A percentile compares a stretch with the other conserved stretches of the same genome.
phyloP scores from a whole-genome alignment of 2,888 invertebrate genomes.

The Pasiphila rectangulata region DNA sequence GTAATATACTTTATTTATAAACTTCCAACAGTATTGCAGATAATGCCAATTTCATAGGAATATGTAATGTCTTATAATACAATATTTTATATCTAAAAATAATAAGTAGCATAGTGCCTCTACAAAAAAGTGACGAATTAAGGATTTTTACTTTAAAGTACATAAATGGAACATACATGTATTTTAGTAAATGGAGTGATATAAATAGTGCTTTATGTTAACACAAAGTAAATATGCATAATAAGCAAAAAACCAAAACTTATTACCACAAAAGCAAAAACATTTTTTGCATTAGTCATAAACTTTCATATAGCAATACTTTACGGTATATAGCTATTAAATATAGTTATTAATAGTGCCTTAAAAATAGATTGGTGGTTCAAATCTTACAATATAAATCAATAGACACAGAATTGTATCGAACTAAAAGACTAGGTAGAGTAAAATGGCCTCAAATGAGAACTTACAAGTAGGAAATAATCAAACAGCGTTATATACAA shows the following conservation, averaged over 20 bases:
- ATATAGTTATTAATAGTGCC: constrained; percentile 8
- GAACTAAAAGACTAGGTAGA: constrained; percentile 49
- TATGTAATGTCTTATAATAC: constrained; percentile 38
- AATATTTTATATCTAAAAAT: constrained; percentile 22
- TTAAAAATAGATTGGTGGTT: constrained; percentile 27
- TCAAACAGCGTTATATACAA: constrained; percentile 38
- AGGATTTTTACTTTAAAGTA: neutral
- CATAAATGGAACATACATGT: too few relatives aligned
- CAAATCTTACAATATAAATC: constrained; percentile 17
- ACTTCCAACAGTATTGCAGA: constrained; percentile 53
- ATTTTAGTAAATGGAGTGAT: constrained; percentile 6
- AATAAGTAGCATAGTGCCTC: constrained; percentile 10
- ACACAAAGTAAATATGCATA: too few relatives aligned
- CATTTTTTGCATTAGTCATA: neutral
- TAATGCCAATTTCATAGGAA: constrained; percentile 38
- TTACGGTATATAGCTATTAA: neutral
- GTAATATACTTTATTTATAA: constrained; percentile 62
- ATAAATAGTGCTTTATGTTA: too few relatives aligned
- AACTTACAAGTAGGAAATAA: constrained; percentile 32
- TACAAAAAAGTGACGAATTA: constrained; percentile 2
- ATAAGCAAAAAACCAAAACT: too few relatives aligned
- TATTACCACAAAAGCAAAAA: too few relatives aligned
- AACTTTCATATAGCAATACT: neutral
- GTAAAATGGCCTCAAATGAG: constrained; percentile 63
- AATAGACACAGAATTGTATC: constrained; percentile 15